Conservation (phyloP, 2,113 vertebrate genomes). For the Pelobates fuscus region DNA sequence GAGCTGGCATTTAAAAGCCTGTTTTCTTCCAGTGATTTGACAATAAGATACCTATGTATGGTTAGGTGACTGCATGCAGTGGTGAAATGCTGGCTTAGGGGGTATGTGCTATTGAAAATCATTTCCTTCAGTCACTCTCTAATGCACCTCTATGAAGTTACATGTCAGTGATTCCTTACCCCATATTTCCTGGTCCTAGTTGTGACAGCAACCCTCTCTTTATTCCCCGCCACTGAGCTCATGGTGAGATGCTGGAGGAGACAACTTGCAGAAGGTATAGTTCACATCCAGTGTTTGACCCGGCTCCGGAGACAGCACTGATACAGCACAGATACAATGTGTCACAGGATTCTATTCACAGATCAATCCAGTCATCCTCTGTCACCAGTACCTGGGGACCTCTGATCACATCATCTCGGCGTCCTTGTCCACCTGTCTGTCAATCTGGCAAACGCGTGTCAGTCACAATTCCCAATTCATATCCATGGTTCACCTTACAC, state of each 20-base stretch:
- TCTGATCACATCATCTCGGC: conserved; percentile 56
- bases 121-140: not conserved
- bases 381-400: conserved; percentile 52
- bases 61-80: not conserved
- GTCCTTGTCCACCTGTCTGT: conserved; percentile 55
- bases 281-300: conserved; percentile 57
- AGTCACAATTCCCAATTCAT: conserved; percentile 46
- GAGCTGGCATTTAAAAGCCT: too few relatives aligned
- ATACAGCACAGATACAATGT: not conserved
- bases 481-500: conserved; percentile 31
- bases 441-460: not conserved
- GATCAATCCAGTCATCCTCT: conserved; percentile 33
- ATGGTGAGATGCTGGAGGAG: conserved; percentile 73
- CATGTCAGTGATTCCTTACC: conserved; percentile 68
- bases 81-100: not conserved
- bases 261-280: conserved; percentile 47
- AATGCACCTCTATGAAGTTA: not conserved
- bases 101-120: not conserved
- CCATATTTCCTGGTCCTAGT: conserved; percentile 89
- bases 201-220: conserved; percentile 85
- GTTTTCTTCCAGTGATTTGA: too few relatives aligned
- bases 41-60: not conserved
- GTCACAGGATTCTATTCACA: conserved; percentile 23
- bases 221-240: conserved; percentile 94
- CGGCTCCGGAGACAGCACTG: not conserved